Evolutionary conservation across 2,113 vertebrate genomes (phyloP).

Genomic region (Myotis yumanensis): DNA sequence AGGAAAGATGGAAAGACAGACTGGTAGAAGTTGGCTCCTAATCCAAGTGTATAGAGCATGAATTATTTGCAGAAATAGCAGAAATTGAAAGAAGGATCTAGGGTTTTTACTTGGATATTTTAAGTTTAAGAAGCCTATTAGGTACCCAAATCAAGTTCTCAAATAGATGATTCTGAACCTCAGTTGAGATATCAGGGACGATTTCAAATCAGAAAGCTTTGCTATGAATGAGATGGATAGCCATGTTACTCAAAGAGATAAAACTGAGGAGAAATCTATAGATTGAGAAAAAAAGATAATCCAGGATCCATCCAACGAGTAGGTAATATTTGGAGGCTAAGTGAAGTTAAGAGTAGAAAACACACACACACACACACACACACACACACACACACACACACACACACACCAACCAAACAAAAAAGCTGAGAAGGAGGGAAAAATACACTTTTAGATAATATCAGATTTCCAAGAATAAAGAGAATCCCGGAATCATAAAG

Average conservation of each 20-base stretch:
- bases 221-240: neutral
- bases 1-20: neutral
- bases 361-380: too few species aligned
- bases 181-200: neutral
- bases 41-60: neutral
- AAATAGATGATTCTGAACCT: neutral
- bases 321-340: neutral
- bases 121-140: neutral
- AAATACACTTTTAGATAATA: neutral
- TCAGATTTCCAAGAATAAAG: neutral
- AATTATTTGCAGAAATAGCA: neutral
- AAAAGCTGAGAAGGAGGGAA: neutral
- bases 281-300: neutral
- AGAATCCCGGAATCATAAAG: neutral
- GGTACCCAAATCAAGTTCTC: neutral
- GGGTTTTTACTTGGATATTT: neutral
- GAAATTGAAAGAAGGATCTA: neutral
- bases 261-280: neutral
- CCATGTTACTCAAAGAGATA: neutral
- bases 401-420: too few species aligned
- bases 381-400: too few species aligned
- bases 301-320: too few species aligned
- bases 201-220: neutral
- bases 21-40: neutral
- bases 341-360: neutral